Evolutionary conservation across 2,113 vertebrate species (phyloP), one percentile per base, ranked within the genome.

Genomic region (Oophaga pumilio): DNA sequence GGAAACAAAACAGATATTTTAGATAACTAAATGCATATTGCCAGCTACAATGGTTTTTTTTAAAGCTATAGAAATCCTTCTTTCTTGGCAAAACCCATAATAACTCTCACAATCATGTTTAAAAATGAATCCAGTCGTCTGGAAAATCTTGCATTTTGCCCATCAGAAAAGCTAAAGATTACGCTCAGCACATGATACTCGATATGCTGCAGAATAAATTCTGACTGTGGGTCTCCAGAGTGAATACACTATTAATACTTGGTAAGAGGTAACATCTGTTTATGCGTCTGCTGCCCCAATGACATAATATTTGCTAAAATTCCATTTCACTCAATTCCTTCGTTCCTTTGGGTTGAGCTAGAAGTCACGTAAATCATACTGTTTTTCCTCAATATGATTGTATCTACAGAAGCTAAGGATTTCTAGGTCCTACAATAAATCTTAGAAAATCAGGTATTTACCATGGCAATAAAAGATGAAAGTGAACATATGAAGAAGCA

Each of bases 401-500:
- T 50, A 74, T 56, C 18, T 26, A 49, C 60, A 71, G 64, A 66
- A 53, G 66, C n/a, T 24, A 76, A 43, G 22, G 24, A 28, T 85
- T 57, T 4, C 18, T 6, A 76, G 76, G 76, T 83, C 62, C 81
- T 53, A n/a, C n/a, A n/a, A n/a, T n/a, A 9, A 43, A 43, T 43
- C 33, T 43, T 26, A 69, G 43, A 49, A 62, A 85, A 85, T 62
- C 22, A 76, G 56, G 84, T 24, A 76, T 85, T 85, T 76, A 76
- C 56, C 50, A 85, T 18, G 33, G 33, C 14, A 76, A 76, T 85
- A 76, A 85, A 76, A 49, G n/a, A 24, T 85, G 33, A 59, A 85
- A 50, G 53, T 9, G 71, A 57, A 85, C 84, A 85, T 76, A 59
- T 76, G 84, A 71, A 85, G 26, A 76, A 76, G 49, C 26, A 85